Percentiles rank a stretch among this genome's conserved stretches.
These are phyloP conservation scores for Pediacus dermestoides DNA, from an alignment of 2,888 invertebrate species.

Conservation along the genomic window DNA sequence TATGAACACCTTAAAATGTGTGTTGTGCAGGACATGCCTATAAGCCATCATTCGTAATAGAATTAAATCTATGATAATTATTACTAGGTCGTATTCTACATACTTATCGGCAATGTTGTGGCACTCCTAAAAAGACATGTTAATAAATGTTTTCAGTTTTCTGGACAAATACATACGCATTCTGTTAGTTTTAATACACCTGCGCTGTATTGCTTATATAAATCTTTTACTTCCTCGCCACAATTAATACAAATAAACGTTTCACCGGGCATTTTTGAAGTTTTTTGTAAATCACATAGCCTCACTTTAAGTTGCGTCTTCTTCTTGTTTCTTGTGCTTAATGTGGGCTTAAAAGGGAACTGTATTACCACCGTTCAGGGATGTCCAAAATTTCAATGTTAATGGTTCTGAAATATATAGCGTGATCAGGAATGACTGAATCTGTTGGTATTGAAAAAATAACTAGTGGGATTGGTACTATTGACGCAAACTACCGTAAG, in stretches of 20 bases:
- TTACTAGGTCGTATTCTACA: conserved; percentile 86
- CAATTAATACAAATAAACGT: conserved; percentile 63
- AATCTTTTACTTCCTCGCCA: conserved; percentile 58
- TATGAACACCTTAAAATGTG: conserved; percentile 66
- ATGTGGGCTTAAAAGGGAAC: no score
- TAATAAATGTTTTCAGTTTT: conserved; percentile 14
- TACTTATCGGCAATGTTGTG: conserved; percentile 80
- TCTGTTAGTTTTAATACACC: conserved; percentile 69
- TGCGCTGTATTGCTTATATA: conserved; percentile 68
- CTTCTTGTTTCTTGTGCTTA: no score
- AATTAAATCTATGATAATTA: conserved; percentile 80
- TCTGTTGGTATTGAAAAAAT: no score
- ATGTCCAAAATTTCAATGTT: no score
- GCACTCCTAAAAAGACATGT: conserved; percentile 62
- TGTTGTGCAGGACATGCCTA: conserved; percentile 80
- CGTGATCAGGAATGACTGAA: no score
- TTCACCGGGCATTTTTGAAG: conserved; percentile 10
- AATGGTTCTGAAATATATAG: no score
- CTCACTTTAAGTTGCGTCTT: no score
- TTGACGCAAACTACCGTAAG: no score
- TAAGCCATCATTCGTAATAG: conserved; percentile 78
- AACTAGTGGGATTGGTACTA: no score
- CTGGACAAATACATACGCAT: conserved; percentile 61
- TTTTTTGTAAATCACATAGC: no score
- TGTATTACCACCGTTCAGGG: no score